Evolutionary conservation across 2,888 invertebrate species (phyloP).

Genomic region (Pecten maximus): DNA sequence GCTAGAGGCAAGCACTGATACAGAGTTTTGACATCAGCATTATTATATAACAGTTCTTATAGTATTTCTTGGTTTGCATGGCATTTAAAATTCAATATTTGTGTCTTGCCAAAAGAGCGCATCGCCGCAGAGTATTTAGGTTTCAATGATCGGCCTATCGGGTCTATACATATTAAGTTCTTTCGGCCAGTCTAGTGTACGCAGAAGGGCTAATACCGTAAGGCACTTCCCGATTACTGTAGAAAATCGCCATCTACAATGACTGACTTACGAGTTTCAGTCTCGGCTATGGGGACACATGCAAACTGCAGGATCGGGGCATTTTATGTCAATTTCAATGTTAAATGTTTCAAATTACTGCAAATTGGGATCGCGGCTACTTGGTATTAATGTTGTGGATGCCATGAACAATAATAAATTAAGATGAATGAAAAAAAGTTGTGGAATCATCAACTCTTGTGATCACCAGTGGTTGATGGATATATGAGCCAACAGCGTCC

Average conservation of each 20-base stretch:
- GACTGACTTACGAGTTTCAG: neutral
- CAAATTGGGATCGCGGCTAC: neutral
- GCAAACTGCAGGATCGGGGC: neutral
- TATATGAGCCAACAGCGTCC: neutral
- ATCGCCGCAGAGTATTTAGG: no score
- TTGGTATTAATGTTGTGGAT: neutral
- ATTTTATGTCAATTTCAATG: neutral
- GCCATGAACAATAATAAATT: neutral
- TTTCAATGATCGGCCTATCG: no score
- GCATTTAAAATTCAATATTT: no score
- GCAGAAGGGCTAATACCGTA: constrained; percentile 5
- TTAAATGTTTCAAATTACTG: neutral
- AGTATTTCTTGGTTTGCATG: no score
- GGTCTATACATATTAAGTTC: neutral
- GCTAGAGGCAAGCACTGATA: no score
- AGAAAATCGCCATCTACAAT: neutral
- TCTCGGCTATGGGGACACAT: neutral
- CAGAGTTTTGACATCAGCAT: no score
- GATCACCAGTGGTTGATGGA: neutral
- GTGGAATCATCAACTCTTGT: neutral
- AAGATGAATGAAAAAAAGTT: neutral
- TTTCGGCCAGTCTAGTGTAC: neutral
- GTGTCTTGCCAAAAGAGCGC: no score
- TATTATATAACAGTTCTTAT: no score
- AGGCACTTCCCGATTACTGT: constrained; percentile 7